phyloP scores from a whole-genome alignment of 64 coral and sea anemone genomes.

The Pocillopora verrucosa region DNA sequence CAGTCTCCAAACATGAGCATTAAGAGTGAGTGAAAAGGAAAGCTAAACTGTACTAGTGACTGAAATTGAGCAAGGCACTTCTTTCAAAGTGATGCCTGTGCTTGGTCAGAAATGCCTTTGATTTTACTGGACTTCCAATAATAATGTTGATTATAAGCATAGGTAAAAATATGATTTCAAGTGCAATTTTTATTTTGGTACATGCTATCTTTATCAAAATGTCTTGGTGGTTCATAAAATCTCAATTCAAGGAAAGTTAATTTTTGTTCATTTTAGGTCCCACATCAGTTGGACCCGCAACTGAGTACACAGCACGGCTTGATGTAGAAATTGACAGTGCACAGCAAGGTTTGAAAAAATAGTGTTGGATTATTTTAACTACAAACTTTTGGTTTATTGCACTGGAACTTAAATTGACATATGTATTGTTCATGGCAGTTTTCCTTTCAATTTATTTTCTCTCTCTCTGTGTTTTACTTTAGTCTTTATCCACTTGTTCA shows the following conservation, averaged over 20 bases:
- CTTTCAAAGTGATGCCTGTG: background rate
- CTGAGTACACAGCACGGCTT: constrained; percentile 77
- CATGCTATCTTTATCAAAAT: background rate
- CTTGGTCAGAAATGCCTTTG: background rate
- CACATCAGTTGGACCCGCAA: constrained; percentile 64
- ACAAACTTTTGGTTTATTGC: background rate
- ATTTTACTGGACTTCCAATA: too few species aligned
- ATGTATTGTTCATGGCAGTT: too few species aligned
- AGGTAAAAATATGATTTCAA: background rate
- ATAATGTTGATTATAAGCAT: background rate
- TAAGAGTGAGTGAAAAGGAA: constrained; percentile 20
- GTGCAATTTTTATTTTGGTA: too few species aligned
- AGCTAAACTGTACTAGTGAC: background rate
- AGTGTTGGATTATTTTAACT: background rate
- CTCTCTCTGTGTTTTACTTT: too few species aligned
- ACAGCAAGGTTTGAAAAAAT: constrained; percentile 20
- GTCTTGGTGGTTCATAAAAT: too few species aligned
- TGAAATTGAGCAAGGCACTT: background rate
- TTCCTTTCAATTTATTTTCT: too few species aligned
- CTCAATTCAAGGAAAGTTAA: background rate
- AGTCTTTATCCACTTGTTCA: too few species aligned
- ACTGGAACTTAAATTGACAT: too few species aligned
- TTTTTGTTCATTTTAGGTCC: constrained; percentile 15
- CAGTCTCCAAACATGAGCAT: constrained; percentile 72
- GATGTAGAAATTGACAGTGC: constrained; percentile 85